Base-by-base conservation (phyloP, 2,113 vertebrate genomes). In the Brienomyrus brachyistius region DNA sequence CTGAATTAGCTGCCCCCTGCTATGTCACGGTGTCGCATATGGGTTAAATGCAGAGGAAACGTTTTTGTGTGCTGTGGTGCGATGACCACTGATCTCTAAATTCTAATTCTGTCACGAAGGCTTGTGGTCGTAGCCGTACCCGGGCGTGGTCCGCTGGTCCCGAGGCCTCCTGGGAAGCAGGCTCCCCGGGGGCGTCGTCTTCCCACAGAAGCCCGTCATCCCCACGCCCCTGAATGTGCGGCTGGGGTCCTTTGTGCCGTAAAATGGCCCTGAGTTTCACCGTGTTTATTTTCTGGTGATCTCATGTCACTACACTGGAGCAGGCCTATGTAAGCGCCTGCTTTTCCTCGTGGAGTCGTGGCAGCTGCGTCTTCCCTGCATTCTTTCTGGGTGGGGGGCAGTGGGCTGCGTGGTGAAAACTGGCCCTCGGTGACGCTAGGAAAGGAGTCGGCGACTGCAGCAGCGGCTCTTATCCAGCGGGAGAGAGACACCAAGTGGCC, bases 401-500 rank as follows among this genome's bases (percentile, higher is more conserved):
- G 66, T 10, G 31, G 27, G 4, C 70, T 77, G 70, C n/a, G n/a
- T 40, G 15, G 1, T 40, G 70, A 6, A 40, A 17, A 77, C 27
- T 31, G 31, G 27, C 70, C 70, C 70, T 35, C 31, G 1, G 31
- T 77, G 27, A 17, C 5, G 48, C 48, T 43, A 40, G 90, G 92
- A 91, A 66, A 91, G 94, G 92, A 90, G 90, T 88, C 48, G 92
- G 89, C 89, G 91, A 92, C 87, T n/a, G 84, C 7, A 62, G 85
- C 35, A 50, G 84, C 27, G 15, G 15, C 89, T 40, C 94, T 95
- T 96, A 93, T 95, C 93, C 94, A 93, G 95, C 94, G 94, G 94
- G 94, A 96, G 95, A 96, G 96, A 96, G 95, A 96, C 95, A 95
- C 95, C 96, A 95, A 95, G 96, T 95, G 96, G 96, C 94, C 94